Evolutionary conservation across 2,888 invertebrate genomes (phyloP).

Genomic region (Orchesellides sinensis): DNA sequence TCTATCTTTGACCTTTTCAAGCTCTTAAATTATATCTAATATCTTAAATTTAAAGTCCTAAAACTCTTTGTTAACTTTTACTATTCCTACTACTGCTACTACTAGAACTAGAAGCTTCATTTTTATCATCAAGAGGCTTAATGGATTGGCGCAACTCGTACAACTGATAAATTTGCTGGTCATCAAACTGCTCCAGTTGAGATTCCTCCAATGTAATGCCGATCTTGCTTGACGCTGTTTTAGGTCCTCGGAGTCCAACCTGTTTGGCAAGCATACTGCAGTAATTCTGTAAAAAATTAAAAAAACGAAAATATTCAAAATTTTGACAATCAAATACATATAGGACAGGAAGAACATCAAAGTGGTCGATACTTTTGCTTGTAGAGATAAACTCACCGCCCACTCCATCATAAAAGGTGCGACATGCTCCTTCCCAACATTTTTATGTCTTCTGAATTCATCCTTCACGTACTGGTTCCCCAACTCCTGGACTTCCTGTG

Average conservation of each 20-base stretch:
- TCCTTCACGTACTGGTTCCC: conserved; percentile 88
- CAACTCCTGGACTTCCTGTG: conserved; percentile 83
- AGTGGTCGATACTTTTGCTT: no score
- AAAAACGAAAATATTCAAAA: no score
- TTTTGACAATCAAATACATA: not conserved
- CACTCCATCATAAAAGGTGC: conserved; percentile 90
- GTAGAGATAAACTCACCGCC: conserved; percentile 83
- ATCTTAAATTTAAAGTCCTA: no score
- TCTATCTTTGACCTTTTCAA: no score
- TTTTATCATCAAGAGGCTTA: conserved; percentile 77
- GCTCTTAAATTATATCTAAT: no score
- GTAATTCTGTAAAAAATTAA: conserved; percentile 82
- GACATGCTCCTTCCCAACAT: conserved; percentile 84
- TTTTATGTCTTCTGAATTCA: conserved; percentile 91
- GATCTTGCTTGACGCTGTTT: conserved; percentile 79
- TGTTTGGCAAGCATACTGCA: conserved; percentile 86
- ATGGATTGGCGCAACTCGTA: conserved; percentile 88
- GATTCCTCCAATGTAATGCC: conserved; percentile 82
- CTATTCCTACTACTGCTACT: not conserved
- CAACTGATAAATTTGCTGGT: conserved; percentile 90
- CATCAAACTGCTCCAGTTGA: conserved; percentile 84
- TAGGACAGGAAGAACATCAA: not conserved
- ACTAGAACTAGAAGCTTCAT: not conserved
- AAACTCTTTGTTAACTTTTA: no score
- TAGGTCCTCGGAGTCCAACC: conserved; percentile 83